Base-by-base conservation (phyloP, 1,140 invertebrate species). In the Nasonia vitripennis region DNA sequence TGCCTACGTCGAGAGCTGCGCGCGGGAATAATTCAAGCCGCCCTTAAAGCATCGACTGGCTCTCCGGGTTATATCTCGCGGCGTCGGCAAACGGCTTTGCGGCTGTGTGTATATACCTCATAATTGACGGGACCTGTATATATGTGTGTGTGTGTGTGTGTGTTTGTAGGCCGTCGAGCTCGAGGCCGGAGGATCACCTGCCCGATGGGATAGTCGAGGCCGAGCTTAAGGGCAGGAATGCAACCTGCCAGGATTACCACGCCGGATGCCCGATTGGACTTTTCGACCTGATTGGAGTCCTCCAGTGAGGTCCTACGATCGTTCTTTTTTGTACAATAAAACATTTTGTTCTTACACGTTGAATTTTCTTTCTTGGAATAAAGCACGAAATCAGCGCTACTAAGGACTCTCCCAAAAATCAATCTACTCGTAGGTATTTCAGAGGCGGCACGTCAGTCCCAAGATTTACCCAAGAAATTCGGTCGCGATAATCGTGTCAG, bases 231-330 rank as follows among this genome's bases (percentile, higher is more conserved):
- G 89, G 89, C 55, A 85, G 82, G 12, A 86, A 67, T 82, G 87
- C 84, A 6, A 74, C 67, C 48, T 89, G 89, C 79, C 74, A 78
- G 67, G 88, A 88, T 86, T 89, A 88, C 83, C 77, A 87, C 67
- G 10, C 37, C 10, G 74, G 67, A 51, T 90, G 89, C 86, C 87
- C 88, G 70, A n/a, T 87, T 83, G 88, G 89, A 34, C 87, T 90
- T 23, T 89, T 90, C 82, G 88, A 90, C 74, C 85, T 90, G 87
- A 88, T 90, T 86, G 88, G 88, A 34, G 41, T 81, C 9, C 41
- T 86, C 5, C 78, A 20, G 2, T 85, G 84, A 27, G 27, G 1
- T 27, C 27, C 27, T 27, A 27, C 27, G 27, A 17, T 17, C 1
- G 1, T 12, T 55, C 4, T 55, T 55, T 17, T 55, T 3, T 55